Evolutionary conservation across 1,140 invertebrate genomes (phyloP), one percentile per base, ranked within the genome.

Genomic region (Pseudomyrmex dendroicus): DNA sequence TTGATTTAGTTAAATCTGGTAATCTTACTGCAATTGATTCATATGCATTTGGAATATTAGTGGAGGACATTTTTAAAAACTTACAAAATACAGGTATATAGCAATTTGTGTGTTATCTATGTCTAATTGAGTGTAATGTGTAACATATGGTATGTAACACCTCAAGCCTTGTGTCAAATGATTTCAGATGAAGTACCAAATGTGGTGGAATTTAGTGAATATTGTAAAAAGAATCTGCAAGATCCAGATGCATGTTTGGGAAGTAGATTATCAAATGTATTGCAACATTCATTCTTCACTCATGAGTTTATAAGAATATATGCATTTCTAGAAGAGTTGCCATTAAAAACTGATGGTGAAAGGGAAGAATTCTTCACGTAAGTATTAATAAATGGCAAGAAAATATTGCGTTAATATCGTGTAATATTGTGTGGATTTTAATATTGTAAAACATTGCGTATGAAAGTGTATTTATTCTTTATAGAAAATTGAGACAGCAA

Each of bases 221-320:
- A 96, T 76, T 97, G 96, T 88, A 95, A 95, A 89, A 95, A 95
- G 68, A 93, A 95, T 86, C 90, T 98, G 48, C 96, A 97, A 88
- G 95, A 96, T 91, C 82, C 92, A 73, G 95, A 96, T 83, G 93
- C 95, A 35, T 92, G 94, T 59, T 90, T 95, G 76, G 94, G 97
- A 68, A 96, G 96, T 15, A 95, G 94, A 63, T 93, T 97, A 61
- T 95, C 95, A 15, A 94, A 95, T 22, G 91, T 97, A 17, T 92
- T 97, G 1, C 93, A 96, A 88, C 96, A 98, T 93, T 94, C 95
- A 20, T 97, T 97, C 92, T 98, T 98, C 84, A 97, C 96, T 86
- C 97, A 98, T 92, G 96, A 97, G 89, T 98, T 98, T 91, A 96
- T 98, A 83, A 94, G 95, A 20, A 97, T 98, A 88, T 96, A 97